Percentiles rank a stretch among this genome's conserved stretches.
phyloP scores from a whole-genome alignment of 1,140 invertebrate species.

The Hormaphis cornu region DNA sequence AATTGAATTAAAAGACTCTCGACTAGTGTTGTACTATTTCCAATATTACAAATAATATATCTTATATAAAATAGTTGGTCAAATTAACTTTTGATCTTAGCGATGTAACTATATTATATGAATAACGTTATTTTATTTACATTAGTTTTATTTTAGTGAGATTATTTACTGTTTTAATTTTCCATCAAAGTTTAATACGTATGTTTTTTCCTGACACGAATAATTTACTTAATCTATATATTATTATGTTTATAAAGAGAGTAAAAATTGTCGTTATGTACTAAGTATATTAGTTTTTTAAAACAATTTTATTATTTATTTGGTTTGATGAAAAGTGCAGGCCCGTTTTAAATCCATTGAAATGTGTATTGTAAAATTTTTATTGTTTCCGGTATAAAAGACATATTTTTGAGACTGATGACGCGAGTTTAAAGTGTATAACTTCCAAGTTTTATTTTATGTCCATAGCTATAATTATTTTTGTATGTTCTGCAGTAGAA shows the following conservation, averaged over 20 bases:
- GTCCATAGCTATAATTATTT: conserved; percentile 25
- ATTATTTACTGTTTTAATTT: conserved; percentile 29
- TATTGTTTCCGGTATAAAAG: conserved; percentile 17
- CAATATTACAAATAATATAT: not conserved
- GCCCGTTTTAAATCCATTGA: not conserved
- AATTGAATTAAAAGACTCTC: not conserved
- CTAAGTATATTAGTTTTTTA: conserved; percentile 6
- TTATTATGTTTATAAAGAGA: not conserved
- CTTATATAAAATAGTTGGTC: not conserved
- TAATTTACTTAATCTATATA: not conserved
- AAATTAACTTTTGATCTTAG: not conserved
- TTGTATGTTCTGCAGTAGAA: not conserved
- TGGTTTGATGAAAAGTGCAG: not conserved
- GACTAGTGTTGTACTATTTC: not conserved
- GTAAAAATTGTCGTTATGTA: not conserved
- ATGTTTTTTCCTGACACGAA: not conserved
- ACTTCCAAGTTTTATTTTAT: not conserved
- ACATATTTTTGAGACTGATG: conserved; percentile 32
- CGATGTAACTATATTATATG: not conserved
- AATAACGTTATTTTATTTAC: conserved; percentile 11
- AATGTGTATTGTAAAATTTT: not conserved
- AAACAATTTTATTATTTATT: conserved; percentile 15
- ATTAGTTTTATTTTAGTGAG: conserved; percentile 25
- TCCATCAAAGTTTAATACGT: conserved; percentile 19
- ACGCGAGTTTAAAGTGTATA: conserved; percentile 16